phyloP scores from a whole-genome alignment of 1,140 invertebrate species.

The Brachionus sp. region DNA sequence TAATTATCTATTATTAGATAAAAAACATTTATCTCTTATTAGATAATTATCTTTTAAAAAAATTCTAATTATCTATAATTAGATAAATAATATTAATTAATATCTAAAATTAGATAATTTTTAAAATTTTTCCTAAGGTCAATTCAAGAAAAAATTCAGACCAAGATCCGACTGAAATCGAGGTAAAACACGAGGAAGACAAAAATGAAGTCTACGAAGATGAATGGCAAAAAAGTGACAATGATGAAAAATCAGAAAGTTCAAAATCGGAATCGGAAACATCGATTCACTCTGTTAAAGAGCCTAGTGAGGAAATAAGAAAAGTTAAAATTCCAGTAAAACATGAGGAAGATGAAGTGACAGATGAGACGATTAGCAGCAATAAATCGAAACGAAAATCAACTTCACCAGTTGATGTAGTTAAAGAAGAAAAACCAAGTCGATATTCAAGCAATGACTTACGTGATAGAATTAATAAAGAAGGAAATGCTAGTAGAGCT shows the following conservation, averaged over 20 bases:
- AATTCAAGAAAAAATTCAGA: background rate
- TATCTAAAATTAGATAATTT: background rate
- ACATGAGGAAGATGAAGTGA: background rate
- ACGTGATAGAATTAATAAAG: background rate
- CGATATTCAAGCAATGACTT: conserved; percentile 11
- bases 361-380: background rate
- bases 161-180: background rate
- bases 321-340: background rate
- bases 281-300: background rate
- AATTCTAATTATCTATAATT: background rate
- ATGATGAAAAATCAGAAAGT: background rate
- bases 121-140: background rate
- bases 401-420: background rate
- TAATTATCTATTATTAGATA: conserved; percentile 33
- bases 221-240: background rate
- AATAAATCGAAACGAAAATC: background rate
- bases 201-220: background rate
- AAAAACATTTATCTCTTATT: background rate
- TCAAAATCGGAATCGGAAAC: background rate
- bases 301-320: background rate
- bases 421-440: background rate
- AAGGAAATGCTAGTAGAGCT: background rate
- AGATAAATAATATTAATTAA: background rate
- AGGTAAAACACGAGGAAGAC: background rate
- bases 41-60: background rate